Evolutionary conservation across 2,113 vertebrate genomes (phyloP).

Genomic region (Nannospalax galili): DNA sequence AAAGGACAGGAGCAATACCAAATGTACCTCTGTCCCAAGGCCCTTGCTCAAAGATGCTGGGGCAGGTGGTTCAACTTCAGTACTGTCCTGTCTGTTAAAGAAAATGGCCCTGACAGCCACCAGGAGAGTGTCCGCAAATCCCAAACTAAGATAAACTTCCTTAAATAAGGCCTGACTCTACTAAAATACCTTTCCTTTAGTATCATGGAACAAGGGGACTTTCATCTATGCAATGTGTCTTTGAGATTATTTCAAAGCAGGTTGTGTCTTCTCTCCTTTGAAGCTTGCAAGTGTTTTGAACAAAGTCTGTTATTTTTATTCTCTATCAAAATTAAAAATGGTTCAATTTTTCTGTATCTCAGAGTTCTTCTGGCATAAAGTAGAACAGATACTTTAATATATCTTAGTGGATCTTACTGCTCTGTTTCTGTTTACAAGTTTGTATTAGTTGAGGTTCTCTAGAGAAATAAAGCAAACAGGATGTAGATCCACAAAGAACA

Average conservation of each 20-base stretch:
- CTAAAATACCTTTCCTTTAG: neutral
- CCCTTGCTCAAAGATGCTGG: neutral
- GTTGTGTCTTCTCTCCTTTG: neutral
- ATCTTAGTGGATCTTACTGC: neutral
- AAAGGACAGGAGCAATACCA: neutral
- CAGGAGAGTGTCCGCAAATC: neutral
- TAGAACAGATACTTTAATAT: neutral
- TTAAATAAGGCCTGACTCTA: neutral
- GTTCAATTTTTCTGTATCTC: neutral
- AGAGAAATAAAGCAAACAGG: conserved; percentile 7
- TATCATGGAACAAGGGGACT: neutral
- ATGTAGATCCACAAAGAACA: neutral
- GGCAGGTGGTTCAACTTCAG: neutral
- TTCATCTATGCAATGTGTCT: neutral
- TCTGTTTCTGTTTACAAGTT: conserved; percentile 31
- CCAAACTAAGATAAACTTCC: neutral
- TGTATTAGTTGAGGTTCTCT: neutral
- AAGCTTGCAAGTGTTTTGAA: neutral
- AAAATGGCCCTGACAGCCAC: neutral
- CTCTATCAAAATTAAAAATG: conserved; percentile 40
- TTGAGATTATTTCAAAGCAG: conserved; percentile 23
- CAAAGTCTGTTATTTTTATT: neutral
- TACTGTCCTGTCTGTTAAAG: neutral
- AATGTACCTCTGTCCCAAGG: neutral
- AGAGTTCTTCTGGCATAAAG: conserved; percentile 30